phyloP scores from a whole-genome alignment of 1,140 invertebrate genomes.

The Archivesica marissinica region DNA sequence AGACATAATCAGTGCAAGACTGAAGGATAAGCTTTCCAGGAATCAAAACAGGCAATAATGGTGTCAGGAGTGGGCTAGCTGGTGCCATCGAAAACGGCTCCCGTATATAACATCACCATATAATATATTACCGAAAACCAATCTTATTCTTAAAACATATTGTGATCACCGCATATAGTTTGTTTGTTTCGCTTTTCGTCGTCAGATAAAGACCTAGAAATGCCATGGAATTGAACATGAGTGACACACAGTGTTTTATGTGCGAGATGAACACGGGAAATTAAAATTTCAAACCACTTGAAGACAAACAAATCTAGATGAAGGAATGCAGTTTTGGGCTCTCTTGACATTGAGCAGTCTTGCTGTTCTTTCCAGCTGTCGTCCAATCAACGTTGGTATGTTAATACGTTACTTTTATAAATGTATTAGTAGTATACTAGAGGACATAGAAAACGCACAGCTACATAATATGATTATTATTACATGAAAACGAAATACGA shows the following conservation, averaged over 20 bases:
- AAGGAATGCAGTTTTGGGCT: constrained; percentile 35
- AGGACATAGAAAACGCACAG: too few relatives aligned
- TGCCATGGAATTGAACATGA: not conserved
- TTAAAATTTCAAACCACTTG: not conserved
- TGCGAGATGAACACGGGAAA: not conserved
- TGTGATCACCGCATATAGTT: not conserved
- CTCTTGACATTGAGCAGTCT: constrained; percentile 24
- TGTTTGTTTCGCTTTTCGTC: not conserved
- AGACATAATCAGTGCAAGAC: not conserved
- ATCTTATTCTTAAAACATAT: not conserved
- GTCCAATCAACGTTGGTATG: constrained; percentile 15
- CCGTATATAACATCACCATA: not conserved
- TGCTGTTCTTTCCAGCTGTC: not conserved
- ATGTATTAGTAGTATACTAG: too few relatives aligned
- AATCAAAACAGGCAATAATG: not conserved
- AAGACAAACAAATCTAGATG: not conserved
- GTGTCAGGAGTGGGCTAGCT: not conserved
- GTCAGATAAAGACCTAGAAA: not conserved
- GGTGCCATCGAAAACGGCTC: not conserved
- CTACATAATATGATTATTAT: too few relatives aligned
- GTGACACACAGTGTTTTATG: not conserved
- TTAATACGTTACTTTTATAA: too few relatives aligned
- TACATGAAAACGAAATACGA: too few relatives aligned
- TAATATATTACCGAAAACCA: not conserved
- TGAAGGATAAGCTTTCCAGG: not conserved